These are phyloP conservation scores for Taenaris catops DNA, from an alignment of 2,888 invertebrate species.

Conservation along the genomic window DNA sequence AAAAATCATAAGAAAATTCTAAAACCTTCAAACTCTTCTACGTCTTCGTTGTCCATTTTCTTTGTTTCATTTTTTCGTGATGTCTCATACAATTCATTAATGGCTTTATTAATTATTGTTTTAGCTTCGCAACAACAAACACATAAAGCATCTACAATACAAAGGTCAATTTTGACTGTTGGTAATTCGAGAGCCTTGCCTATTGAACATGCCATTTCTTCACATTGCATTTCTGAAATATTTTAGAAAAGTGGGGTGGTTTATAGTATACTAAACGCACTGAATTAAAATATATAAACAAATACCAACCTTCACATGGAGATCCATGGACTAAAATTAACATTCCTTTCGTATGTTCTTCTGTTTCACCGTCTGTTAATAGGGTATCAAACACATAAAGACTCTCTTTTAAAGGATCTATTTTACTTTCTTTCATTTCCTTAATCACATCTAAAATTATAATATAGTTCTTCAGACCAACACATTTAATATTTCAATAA, in stretches of 20 bases:
- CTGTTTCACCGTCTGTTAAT: conserved; percentile 25
- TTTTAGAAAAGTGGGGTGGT: too few relatives aligned
- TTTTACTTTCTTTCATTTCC: conserved; percentile 40
- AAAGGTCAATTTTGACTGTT: conserved; percentile 67
- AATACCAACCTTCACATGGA: conserved; percentile 57
- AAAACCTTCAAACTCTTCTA: conserved; percentile 42
- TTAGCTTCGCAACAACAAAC: conserved; percentile 40
- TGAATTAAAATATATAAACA: too few relatives aligned
- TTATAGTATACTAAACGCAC: too few relatives aligned
- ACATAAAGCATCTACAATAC: conserved; percentile 67
- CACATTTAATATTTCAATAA: too few relatives aligned
- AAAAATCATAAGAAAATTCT: too few relatives aligned
- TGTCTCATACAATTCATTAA: conserved; percentile 48
- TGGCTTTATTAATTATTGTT: conserved; percentile 35
- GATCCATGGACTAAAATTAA: conserved; percentile 61
- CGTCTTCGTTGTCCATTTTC: conserved; percentile 29
- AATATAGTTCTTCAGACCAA: too few relatives aligned
- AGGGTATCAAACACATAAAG: conserved; percentile 33
- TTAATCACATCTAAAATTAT: conserved; percentile 50
- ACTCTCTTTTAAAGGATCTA: conserved; percentile 56
- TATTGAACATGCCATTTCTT: conserved; percentile 59
- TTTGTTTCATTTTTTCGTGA: conserved; percentile 28
- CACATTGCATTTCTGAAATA: conserved; percentile 50
- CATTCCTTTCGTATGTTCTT: conserved; percentile 51
- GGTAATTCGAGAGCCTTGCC: conserved; percentile 64